Base-by-base conservation (phyloP, 2,797 vertebrate species). In the Heteromormyrus szaboi region DNA sequence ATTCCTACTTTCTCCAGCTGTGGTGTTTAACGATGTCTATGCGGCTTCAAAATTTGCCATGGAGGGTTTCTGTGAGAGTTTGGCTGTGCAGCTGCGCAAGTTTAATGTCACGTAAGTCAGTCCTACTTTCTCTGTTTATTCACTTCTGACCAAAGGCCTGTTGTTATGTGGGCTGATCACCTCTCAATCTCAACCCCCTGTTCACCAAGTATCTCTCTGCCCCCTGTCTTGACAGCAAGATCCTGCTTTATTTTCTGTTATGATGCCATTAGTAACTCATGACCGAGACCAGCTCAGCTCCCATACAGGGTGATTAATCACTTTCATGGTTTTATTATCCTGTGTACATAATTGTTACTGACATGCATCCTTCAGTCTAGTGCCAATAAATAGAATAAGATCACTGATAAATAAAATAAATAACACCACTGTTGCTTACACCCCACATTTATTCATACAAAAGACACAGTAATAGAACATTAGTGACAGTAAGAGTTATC, bases 51-150 rank as follows among this genome's bases (percentile, higher is more conserved):
- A 97, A 92, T 97, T 97, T 4, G 96, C 95, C 0, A 95, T 96
- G 89, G 96, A 97, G 90, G 97, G 97, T 0, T 97, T 98, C 94
- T 97, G 97, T 0, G 96, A 97, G 93, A 93, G 96, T 93, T 89
- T 97, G 88, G 95, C 96, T 17, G 93, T 95, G 79, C 96, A 97
- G 91, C 94, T 96, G 0, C 72, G 95, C 89, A 96, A 94, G 91
- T 96, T 97, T 93, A 96, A 96, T 0, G 92, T 96, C 89, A 94
- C 84, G 96, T 97, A 93, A 97, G 97, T 95, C 5, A 22, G 46
- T 7, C 7, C 22, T n/a, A 5, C 17, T 11, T 87, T 6, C 88
- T 2, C 46, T 53, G 51, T 17, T 76, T 7, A 4, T 76, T 37
- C 1, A 41, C 62, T 33, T 68, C 7, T 8, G 46, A 19, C 6